Conservation (phyloP, 1,140 invertebrate species). For the Saxidomus purpurata region DNA sequence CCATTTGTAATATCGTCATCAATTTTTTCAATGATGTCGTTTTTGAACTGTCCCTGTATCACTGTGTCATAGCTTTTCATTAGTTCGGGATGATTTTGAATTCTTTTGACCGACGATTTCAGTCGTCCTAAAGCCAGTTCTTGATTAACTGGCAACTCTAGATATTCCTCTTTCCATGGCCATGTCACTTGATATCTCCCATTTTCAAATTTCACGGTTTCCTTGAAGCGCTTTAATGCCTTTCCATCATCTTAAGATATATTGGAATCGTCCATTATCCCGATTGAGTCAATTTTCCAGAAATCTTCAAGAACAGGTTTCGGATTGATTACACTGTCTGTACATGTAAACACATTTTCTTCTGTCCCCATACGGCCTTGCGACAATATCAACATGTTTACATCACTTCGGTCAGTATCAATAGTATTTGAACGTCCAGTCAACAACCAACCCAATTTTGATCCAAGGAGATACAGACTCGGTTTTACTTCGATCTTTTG, state of each 20-base stretch:
- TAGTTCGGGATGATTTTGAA: slow-evolving; percentile 44
- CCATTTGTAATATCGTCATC: not conserved
- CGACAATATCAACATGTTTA: slow-evolving; percentile 17
- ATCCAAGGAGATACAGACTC: not conserved
- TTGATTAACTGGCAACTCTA: slow-evolving; percentile 50
- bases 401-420: not conserved
- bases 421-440: not conserved
- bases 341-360: not conserved
- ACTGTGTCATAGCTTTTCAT: slow-evolving; percentile 51
- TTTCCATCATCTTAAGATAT: slow-evolving; percentile 18
- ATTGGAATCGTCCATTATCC: slow-evolving; percentile 35
- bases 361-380: not conserved
- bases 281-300: slow-evolving; percentile 58
- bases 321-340: not conserved
- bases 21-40: slow-evolving; percentile 33
- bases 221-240: not conserved
- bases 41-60: slow-evolving; percentile 53
- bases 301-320: slow-evolving; percentile 34
- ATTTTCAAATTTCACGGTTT: slow-evolving; percentile 12
- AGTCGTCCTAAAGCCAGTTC: slow-evolving; percentile 45
- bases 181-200: slow-evolving; percentile 40
- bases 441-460: not conserved
- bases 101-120: not conserved
- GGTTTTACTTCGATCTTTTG: slow-evolving; percentile 35
- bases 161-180: slow-evolving; percentile 34